Conservation (phyloP, 2,797 vertebrate genomes). For the Mus caroli region DNA sequence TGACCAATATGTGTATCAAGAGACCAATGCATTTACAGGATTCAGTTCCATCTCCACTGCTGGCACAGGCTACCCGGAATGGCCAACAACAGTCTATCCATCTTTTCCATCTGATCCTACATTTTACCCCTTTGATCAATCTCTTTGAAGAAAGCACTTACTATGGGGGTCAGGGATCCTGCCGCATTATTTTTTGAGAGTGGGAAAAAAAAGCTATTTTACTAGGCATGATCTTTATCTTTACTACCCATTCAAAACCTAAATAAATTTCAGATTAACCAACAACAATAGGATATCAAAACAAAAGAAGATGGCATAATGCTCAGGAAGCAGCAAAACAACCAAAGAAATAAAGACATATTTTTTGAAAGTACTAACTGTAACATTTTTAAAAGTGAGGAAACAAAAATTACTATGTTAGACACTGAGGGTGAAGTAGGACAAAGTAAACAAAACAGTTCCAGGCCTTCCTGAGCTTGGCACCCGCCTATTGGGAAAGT, state of each 20-base stretch:
- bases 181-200: conserved; percentile 19
- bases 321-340: conserved; percentile 48
- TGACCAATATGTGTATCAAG: background rate
- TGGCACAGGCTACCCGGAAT: background rate
- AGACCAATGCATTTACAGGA: background rate
- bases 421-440: conserved; percentile 32
- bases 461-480: conserved; percentile 58
- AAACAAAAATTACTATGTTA: conserved; percentile 54
- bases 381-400: conserved; percentile 42
- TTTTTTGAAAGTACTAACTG: conserved; percentile 50
- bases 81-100: background rate
- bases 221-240: background rate
- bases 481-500: conserved; percentile 55
- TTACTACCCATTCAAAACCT: conserved; percentile 26
- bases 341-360: conserved; percentile 54
- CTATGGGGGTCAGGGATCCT: background rate
- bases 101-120: background rate
- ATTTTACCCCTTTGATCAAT: conserved; percentile 20
- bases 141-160: conserved; percentile 24
- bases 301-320: conserved; percentile 31
- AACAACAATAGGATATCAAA: conserved; percentile 60
- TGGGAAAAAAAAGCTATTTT: conserved; percentile 43
- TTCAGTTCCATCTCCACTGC: background rate
- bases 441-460: conserved; percentile 50
- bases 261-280: conserved; percentile 43